phyloP scores from a whole-genome alignment of 1,140 invertebrate species.

The Ceratosolen solmsi region DNA sequence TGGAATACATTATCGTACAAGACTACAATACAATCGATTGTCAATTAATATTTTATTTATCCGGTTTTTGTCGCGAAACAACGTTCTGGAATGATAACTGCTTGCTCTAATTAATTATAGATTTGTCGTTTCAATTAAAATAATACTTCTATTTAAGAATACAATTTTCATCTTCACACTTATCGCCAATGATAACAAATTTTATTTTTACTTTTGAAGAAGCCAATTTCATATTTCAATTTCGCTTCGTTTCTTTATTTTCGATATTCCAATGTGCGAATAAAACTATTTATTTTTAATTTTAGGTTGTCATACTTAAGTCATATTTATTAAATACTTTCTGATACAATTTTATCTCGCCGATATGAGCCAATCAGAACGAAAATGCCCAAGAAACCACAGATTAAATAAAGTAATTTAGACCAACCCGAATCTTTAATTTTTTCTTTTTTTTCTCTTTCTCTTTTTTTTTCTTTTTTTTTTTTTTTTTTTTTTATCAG shows the following conservation, averaged over 20 bases:
- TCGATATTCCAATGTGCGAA: not conserved
- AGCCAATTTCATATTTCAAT: not conserved
- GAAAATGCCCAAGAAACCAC: not conserved
- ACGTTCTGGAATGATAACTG: not conserved
- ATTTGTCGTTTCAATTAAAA: not conserved
- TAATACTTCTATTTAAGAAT: not conserved
- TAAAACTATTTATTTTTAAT: not conserved
- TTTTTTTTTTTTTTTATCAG: not conserved
- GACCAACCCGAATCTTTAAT: no score
- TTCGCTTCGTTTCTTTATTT: not conserved
- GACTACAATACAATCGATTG: not conserved
- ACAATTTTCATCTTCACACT: not conserved
- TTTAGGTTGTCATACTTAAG: not conserved
- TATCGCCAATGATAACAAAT: not conserved
- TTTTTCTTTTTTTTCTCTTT: no score
- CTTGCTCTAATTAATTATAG: not conserved
- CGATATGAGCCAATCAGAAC: not conserved
- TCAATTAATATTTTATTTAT: not conserved
- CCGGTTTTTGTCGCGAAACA: not conserved
- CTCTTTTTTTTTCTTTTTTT: no score
- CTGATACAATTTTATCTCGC: not conserved
- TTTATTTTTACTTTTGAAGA: not conserved
- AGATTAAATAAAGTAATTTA: no score
- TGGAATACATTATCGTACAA: no score
- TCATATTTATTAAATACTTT: not conserved